Percentiles rank a stretch among this genome's conserved stretches.
Conservation (phyloP, 2,113 vertebrate species). For the Ahaetulla prasina region DNA sequence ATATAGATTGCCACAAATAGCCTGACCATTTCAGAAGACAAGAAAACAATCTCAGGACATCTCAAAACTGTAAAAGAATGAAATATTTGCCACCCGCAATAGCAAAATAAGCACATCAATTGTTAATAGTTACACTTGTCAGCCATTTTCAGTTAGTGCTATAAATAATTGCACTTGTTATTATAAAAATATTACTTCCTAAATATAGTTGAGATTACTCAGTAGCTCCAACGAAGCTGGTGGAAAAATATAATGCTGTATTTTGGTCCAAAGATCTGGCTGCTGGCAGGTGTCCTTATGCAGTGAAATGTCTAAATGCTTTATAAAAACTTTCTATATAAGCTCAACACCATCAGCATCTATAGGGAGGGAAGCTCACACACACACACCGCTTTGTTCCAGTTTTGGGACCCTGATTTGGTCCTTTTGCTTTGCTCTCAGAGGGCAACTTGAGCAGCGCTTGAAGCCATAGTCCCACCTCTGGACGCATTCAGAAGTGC, state of each 20-base stretch:
- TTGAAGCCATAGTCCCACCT: neutral
- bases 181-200: neutral
- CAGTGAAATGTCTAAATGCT: neutral
- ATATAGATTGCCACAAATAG: neutral
- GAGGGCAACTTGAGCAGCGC: neutral
- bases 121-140: neutral
- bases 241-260: neutral
- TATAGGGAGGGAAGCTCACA: neutral
- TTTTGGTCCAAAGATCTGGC: neutral
- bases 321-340: neutral
- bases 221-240: neutral
- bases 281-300: neutral
- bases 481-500: neutral
- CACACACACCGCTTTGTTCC: neutral
- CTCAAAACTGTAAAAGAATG: neutral
- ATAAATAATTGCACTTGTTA: neutral
- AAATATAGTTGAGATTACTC: constrained; percentile 1
- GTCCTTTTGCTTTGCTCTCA: neutral
- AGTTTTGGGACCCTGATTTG: neutral
- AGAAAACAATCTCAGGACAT: no score
- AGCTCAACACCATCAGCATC: neutral
- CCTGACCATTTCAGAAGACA: neutral
- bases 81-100: neutral
- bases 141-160: constrained; percentile 2
- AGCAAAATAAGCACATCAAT: neutral